Base-by-base conservation (phyloP, 2,113 vertebrate genomes). In the Neolamprologus devosi region DNA sequence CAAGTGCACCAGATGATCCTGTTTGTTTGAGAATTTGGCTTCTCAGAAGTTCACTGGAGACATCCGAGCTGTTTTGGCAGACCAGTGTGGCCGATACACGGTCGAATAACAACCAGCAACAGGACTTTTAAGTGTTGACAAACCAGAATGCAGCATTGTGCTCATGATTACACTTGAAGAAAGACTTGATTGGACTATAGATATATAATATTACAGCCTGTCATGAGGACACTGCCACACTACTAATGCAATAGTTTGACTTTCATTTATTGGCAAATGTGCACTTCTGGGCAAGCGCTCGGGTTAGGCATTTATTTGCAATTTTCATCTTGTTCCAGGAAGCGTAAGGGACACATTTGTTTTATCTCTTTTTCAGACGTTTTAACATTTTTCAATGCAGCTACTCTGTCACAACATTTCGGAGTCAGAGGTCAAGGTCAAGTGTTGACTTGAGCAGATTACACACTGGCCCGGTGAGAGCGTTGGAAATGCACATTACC, bases 1-100 rank as follows among this genome's bases (percentile, higher is more conserved):
- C 78, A 84, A 88, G 60, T 78, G 80, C 49, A 87, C 40, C 23
- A 84, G 82, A 85, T 90, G 87, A 94, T 94, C 91, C 87, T 85
- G 89, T 94, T 86, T 88, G 90, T 85, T 86, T 84, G 75, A 88
- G 55, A 88, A 78, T 90, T 94, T 93, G 90, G 87, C 78, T 58
- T 90, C 68, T 91, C 81, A 83, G 86, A 94, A 88, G 87, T 87
- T 93, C 85, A 83, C 65, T 88, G 88, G 85, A 82, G 60, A 89
- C 84, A 90, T 84, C 82, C 80, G 83, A 92, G 83, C 81, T 7
- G 30, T 49, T 79, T 81, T 92, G 91, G 90, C 89, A 82, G 82
- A 75, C 40, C 45, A 51, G 6, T 53, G 82, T 87, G 83, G 80
- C 90, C 60, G 33, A 68, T 79, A 63, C 83, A 82, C 11, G 8